A percentile compares a stretch with the other conserved stretches of the same genome.
Evolutionary conservation across 2,113 vertebrate species (phyloP).

Genomic region (Halichoeres trimaculatus): DNA sequence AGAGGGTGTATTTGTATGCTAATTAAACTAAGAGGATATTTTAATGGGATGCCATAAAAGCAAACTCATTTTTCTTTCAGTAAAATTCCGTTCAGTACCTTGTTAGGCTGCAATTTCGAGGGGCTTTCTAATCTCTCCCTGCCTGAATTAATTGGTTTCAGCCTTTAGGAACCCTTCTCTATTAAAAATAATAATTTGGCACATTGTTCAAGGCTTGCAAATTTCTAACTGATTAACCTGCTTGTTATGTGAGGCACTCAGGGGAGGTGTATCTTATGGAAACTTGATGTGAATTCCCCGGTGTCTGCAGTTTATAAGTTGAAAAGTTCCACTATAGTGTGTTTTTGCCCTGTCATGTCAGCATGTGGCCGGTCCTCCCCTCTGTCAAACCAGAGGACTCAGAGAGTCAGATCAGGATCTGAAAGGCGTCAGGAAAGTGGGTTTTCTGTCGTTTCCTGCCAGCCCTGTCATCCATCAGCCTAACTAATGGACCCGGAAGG

Average conservation of each 20-base stretch:
- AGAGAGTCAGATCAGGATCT: slow-evolving; percentile 35
- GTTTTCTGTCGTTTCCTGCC: slow-evolving; percentile 48
- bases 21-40: background rate
- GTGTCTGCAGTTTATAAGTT: background rate
- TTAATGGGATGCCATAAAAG: no score
- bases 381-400: slow-evolving; percentile 17
- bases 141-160: background rate
- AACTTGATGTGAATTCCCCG: no score
- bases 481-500: slow-evolving; percentile 63
- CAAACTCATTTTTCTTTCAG: no score
- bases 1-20: no score
- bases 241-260: no score
- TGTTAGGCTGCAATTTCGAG: no score
- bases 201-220: no score
- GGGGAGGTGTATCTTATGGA: no score
- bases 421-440: slow-evolving; percentile 49
- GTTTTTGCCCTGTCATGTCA: slow-evolving; percentile 34
- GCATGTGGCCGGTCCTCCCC: slow-evolving; percentile 7
- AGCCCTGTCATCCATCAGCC: slow-evolving; percentile 60
- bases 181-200: no score
- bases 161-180: background rate
- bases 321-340: background rate
- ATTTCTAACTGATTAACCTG: no score
- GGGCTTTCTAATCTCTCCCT: no score
- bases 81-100: no score